phyloP scores from a whole-genome alignment of 2,113 vertebrate genomes.

The Girardinichthys multiradiatus region DNA sequence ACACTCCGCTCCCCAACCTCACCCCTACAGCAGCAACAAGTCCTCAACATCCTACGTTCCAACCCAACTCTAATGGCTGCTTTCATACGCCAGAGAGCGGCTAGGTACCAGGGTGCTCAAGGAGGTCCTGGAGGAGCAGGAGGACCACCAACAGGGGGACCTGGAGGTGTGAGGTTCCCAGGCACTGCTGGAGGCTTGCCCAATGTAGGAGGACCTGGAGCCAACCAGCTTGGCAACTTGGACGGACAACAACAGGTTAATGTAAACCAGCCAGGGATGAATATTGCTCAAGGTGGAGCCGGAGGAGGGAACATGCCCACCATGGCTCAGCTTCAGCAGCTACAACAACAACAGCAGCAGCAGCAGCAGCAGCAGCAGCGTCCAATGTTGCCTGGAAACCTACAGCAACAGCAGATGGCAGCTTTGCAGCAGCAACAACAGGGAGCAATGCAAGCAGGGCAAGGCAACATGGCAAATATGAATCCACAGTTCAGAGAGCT shows the following conservation, averaged over 20 bases:
- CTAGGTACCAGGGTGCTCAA: slow-evolving; percentile 87
- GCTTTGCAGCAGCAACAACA: slow-evolving; percentile 83
- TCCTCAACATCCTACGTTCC: slow-evolving; percentile 93
- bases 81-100: slow-evolving; percentile 94
- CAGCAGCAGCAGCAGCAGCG: slow-evolving; percentile 81
- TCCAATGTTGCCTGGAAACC: slow-evolving; percentile 75
- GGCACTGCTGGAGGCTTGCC: slow-evolving; percentile 60
- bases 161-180: background rate
- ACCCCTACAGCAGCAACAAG: slow-evolving; percentile 91
- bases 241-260: slow-evolving; percentile 77
- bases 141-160: slow-evolving; percentile 53
- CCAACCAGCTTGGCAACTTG: slow-evolving; percentile 67
- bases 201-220: slow-evolving; percentile 65
- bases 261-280: slow-evolving; percentile 85
- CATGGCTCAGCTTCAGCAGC: slow-evolving; percentile 85
- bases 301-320: slow-evolving; percentile 79
- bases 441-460: slow-evolving; percentile 85
- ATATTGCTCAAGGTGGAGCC: slow-evolving; percentile 76
- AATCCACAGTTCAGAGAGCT: slow-evolving; percentile 88
- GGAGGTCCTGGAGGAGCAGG: slow-evolving; percentile 46
- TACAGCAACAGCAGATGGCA: slow-evolving; percentile 81
- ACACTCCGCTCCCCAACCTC: slow-evolving; percentile 82
- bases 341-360: slow-evolving; percentile 80
- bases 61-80: slow-evolving; percentile 96
- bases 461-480: slow-evolving; percentile 79